A percentile compares a stretch with the other conserved stretches of the same genome.
Conservation (phyloP, 2,797 vertebrate species). For the Semotilus atromaculatus region DNA sequence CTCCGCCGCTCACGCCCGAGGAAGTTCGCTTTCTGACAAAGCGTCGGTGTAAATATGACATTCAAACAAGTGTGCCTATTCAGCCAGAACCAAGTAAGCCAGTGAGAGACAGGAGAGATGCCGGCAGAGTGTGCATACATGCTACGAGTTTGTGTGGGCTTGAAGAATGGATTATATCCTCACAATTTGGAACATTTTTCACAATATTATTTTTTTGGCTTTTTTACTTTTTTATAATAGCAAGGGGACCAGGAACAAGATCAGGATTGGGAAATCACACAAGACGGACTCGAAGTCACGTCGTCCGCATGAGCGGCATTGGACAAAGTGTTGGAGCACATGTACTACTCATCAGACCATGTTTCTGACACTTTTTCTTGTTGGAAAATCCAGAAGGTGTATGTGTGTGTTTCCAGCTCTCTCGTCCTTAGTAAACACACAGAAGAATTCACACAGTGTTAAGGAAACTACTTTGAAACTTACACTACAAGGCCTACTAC, state of each 20-base stretch:
- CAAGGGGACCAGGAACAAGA: neutral
- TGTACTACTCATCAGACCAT: neutral
- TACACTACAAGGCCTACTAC: neutral
- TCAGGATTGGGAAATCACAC: constrained; percentile 2
- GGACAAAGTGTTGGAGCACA: neutral
- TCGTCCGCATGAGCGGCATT: neutral
- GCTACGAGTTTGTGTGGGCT: constrained; percentile 38
- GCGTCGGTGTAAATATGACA: constrained; percentile 99
- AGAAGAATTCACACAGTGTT: neutral
- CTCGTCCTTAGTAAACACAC: neutral
- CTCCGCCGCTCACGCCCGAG: constrained; percentile 96
- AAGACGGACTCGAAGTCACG: neutral
- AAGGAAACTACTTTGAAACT: neutral
- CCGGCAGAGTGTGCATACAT: constrained; percentile 54
- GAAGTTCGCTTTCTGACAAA: constrained; percentile 99
- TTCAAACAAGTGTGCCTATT: constrained; percentile 99
- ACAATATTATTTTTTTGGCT: constrained; percentile 3
- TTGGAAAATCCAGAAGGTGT: neutral
- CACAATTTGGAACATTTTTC: constrained; percentile 13
- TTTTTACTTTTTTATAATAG: constrained; percentile 25
- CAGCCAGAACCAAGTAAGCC: constrained; percentile 89
- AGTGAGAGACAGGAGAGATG: constrained; percentile 64
- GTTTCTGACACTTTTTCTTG: neutral
- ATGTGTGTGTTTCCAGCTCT: neutral
- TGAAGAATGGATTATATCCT: constrained; percentile 37